Percentiles rank a stretch among this genome's conserved stretches.
These are phyloP conservation scores for Craniophora ligustri DNA, from an alignment of 2,888 invertebrate species.

Conservation along the genomic window DNA sequence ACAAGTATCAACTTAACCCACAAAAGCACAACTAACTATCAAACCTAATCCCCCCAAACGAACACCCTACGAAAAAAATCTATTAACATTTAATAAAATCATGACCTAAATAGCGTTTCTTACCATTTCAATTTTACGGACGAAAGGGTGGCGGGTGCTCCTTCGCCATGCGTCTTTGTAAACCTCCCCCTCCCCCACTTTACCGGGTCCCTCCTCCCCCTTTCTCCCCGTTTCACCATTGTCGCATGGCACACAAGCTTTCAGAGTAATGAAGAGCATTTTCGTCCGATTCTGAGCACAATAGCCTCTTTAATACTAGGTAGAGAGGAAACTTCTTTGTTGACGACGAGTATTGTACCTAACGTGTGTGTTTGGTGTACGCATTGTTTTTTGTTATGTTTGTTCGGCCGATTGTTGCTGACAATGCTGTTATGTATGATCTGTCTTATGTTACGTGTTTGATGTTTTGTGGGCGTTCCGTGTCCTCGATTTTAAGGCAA, in stretches of 20 bases:
- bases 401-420: constrained; percentile 80
- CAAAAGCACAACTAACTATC: constrained; percentile 33
- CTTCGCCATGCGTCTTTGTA: constrained; percentile 83
- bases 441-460: constrained; percentile 61
- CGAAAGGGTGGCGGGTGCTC: constrained; percentile 83
- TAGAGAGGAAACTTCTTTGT: constrained; percentile 86
- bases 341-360: constrained; percentile 76
- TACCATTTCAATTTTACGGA: constrained; percentile 88
- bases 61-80: constrained; percentile 66
- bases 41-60: constrained; percentile 35
- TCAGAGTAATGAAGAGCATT: constrained; percentile 89
- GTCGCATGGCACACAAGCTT: constrained; percentile 88
- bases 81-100: constrained; percentile 87
- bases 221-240: constrained; percentile 75
- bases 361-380: constrained; percentile 81
- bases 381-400: constrained; percentile 72
- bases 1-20: constrained; percentile 5
- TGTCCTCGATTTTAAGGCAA: constrained; percentile 31
- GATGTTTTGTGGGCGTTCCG: constrained; percentile 42
- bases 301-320: constrained; percentile 86
- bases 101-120: constrained; percentile 87
- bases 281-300: constrained; percentile 88
- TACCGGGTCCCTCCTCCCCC: constrained; percentile 37
- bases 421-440: constrained; percentile 69
- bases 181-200: constrained; percentile 59